Evolutionary conservation across 2,113 vertebrate species (phyloP), one percentile per base, ranked within the genome.

Genomic region (Myotis davidii): DNA sequence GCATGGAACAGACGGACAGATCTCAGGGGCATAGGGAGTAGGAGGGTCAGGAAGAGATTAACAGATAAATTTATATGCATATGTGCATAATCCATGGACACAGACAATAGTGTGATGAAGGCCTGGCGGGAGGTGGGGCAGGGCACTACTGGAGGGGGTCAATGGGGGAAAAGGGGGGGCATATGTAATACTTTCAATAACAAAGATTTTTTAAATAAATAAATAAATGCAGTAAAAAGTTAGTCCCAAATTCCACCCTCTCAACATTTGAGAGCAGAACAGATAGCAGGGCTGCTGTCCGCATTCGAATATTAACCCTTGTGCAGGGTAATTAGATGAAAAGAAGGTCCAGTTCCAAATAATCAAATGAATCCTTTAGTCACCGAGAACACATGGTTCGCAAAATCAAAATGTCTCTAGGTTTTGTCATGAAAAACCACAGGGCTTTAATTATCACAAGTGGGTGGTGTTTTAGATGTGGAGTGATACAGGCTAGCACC

Each of bases 371-470:
- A 61, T 67, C n/a, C 6, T 74, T 93, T 61, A 93, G 50, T 79
- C 34, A 74, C 14, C 67, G 64, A 74, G 29, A 81, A 78, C 18
- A 73, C 18, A 18, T 79, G 42, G 23, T 77, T 91, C 0, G 1
- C 20, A 95, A 91, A 88, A 78, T 77, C 17, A 76, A 85, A 91
- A 34, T 69, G 14, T 34, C 9, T 74, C 59, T 42, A 59, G 5
- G 42, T 94, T 82, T 90, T 83, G 23, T 56, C 83, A 67, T 86
- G 86, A 78, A 85, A 89, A 88, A 67, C 67, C 25, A 74, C 59
- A 90, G 39, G 34, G 42, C 9, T 65, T 90, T 67, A 77, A 73
- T 20, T 70, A 11, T 56, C 95, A 64, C 4, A 56, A 81, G 82
- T 50, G 39, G 11, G 50, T 87, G 6, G 32, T 70, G 6, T 72